Base-by-base conservation (phyloP, 2,888 invertebrate genomes). In the Petrolisthes manimaculis region DNA sequence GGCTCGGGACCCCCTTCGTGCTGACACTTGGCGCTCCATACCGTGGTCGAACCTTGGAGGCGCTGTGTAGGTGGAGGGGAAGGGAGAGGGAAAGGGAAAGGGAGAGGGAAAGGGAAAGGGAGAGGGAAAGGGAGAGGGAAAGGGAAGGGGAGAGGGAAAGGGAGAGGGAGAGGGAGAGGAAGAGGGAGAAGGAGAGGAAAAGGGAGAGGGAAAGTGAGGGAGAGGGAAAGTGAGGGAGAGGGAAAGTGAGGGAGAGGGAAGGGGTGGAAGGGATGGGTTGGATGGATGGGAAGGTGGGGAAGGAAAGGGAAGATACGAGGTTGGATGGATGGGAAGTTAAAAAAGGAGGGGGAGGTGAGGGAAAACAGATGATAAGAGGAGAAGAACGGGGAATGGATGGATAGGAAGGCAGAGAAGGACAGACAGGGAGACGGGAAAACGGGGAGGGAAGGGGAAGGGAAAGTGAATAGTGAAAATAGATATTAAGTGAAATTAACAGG, bases 41-140 rank as follows among this genome's bases (percentile, higher is more conserved):
- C 79, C 78, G 0, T 75, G 69, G 78, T 87, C 87, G 54, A 87
- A 87, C 55, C 83, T 37, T 12, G 87, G 87, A 8, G 87, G 87
- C 4, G 86, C 86, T 86, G 82, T 4, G 9, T 56, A n/a, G 14
- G 54, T n/a, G 51, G 56, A 67, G 61, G 14, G 3, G 21, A 21
- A 14, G 79, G 53, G 53, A 54, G 79, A 18, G 79, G 54, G 6
- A 54, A 6, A 18, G 79, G 18, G 12, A 18, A 4, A 53, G 79
- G 21, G 18, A 54, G 54, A 53, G 79, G 18, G 53, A 54, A 54
- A 56, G 55, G 21, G 24, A 56, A 53, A 81, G 55, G 24, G 21
- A 5, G 56, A 56, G 37, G 21, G 83, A 71, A 51, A 21, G 54
- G 21, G 71, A 71, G 71, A 24, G 24, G 24, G 24, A 54, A 18